Evolutionary conservation across 2,888 invertebrate genomes (phyloP).

Genomic region (Clitarchus hookeri): DNA sequence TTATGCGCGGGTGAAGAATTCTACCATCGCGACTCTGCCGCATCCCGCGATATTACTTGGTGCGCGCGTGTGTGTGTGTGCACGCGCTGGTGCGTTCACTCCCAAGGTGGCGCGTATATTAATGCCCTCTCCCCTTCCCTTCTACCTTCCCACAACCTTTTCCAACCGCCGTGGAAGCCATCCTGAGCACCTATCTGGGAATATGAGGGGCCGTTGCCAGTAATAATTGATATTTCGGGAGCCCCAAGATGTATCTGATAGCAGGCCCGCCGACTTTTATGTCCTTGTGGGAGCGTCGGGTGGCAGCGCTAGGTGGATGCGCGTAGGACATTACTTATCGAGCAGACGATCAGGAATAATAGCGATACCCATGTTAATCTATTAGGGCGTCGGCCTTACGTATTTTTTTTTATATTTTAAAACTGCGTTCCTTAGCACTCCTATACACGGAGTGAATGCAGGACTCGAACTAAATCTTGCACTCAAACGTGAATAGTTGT

Average conservation of each 20-base stretch:
- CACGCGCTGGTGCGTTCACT: background rate
- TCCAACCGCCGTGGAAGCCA: background rate
- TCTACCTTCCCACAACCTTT: background rate
- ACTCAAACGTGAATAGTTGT: no score
- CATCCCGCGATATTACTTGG: conserved; percentile 2
- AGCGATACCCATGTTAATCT: background rate
- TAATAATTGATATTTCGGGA: conserved; percentile 3
- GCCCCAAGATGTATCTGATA: background rate
- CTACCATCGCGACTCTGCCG: background rate
- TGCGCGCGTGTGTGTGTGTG: background rate
- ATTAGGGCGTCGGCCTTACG: background rate
- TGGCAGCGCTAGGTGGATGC: background rate
- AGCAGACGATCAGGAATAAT: background rate
- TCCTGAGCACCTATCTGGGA: background rate
- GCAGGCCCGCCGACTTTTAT: background rate
- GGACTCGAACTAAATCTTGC: no score
- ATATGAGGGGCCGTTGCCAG: background rate
- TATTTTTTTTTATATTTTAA: no score
- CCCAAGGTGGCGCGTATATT: background rate
- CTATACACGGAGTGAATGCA: no score
- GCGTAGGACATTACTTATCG: background rate
- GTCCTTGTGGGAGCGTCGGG: background rate
- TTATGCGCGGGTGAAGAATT: no score
- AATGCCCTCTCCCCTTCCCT: background rate
- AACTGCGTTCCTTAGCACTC: no score